Percentiles rank a stretch among this genome's conserved stretches.
Conservation (phyloP, 1,140 invertebrate genomes). For the Coboldia fuscipes region DNA sequence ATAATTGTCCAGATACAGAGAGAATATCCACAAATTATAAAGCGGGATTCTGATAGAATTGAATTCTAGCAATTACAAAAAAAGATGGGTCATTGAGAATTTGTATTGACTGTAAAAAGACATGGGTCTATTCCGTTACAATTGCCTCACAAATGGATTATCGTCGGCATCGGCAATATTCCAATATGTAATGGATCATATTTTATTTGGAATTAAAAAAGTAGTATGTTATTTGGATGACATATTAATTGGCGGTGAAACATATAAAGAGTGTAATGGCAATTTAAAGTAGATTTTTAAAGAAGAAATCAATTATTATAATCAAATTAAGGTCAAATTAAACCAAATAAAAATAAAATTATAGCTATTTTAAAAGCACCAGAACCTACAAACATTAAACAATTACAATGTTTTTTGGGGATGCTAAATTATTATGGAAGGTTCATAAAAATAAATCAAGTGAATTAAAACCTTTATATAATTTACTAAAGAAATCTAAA, state of each 20-base stretch:
- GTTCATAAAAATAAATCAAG: slow-evolving; percentile 7
- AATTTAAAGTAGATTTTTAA: slow-evolving; percentile 10
- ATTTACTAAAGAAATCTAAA: slow-evolving; percentile 6
- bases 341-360: slow-evolving; percentile 4
- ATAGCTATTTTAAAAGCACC: slow-evolving; percentile 7
- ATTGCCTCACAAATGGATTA: slow-evolving; percentile 14
- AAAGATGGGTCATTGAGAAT: slow-evolving; percentile 8
- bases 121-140: slow-evolving; percentile 14
- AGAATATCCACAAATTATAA: slow-evolving; percentile 7
- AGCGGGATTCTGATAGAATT: slow-evolving; percentile 10
- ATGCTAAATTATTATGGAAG: slow-evolving; percentile 7
- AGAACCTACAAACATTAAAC: slow-evolving; percentile 3
- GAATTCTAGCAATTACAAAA: slow-evolving; percentile 14
- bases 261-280: slow-evolving; percentile 1
- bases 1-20: slow-evolving; percentile 7
- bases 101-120: slow-evolving; percentile 14
- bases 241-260: slow-evolving; percentile 2
- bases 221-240: too few relatives aligned
- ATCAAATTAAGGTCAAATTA: slow-evolving; percentile 1
- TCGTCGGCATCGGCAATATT: slow-evolving; percentile 14
- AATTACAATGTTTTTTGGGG: slow-evolving; percentile 6
- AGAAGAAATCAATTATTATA: slow-evolving; percentile 12
- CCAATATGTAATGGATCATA: slow-evolving; percentile 9
- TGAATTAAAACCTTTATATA: slow-evolving; percentile 10
- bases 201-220: slow-evolving; percentile 5